Percentiles rank a stretch among this genome's conserved stretches.
Conservation (phyloP, 1,140 invertebrate species). For the Lucilia cuprina region DNA sequence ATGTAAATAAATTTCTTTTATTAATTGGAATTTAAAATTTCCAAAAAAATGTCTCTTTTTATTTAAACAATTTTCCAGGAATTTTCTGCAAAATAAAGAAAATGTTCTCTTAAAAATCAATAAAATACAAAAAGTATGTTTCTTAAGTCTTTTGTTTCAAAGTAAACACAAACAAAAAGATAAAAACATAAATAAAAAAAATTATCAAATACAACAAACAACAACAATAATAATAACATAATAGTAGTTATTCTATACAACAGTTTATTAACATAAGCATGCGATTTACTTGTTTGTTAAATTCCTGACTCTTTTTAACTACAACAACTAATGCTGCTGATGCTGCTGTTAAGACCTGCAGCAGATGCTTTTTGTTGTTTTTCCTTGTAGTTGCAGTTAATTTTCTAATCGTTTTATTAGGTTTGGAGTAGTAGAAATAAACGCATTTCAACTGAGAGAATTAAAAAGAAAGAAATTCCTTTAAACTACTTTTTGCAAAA, state of each 20-base stretch:
- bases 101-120: not conserved
- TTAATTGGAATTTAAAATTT: not conserved
- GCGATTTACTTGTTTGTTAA: not conserved
- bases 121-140: not conserved
- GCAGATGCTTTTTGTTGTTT: not conserved
- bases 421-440: not conserved
- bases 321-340: not conserved
- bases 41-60: not conserved
- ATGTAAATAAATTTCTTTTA: not conserved
- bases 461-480: not conserved
- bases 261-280: not conserved
- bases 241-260: not conserved
- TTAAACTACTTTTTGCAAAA: not conserved
- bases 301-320: not conserved
- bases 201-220: not conserved
- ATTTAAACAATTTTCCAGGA: not conserved
- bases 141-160: not conserved
- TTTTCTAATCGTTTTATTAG: constrained; percentile 5
- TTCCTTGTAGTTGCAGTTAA: not conserved
- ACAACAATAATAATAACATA: not conserved
- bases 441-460: not conserved
- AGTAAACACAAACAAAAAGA: not conserved
- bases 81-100: not conserved
- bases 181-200: not conserved
- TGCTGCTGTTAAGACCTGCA: no score